These are phyloP conservation scores for Amaurobius ferox DNA, from an alignment of 2,888 invertebrate species.

Conservation along the genomic window DNA sequence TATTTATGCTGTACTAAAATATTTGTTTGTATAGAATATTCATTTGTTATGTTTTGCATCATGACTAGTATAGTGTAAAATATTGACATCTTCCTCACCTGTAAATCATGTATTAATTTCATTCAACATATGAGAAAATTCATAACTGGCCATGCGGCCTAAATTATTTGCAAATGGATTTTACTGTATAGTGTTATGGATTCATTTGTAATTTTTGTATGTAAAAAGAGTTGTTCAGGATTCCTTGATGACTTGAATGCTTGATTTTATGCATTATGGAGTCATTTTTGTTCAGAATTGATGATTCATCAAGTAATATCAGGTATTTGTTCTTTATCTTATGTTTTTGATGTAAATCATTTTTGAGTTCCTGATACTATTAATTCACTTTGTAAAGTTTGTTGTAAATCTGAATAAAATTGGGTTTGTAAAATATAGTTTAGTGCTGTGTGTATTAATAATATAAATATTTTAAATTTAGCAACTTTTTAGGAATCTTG, in stretches of 20 bases:
- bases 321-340: conserved; percentile 48
- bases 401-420: conserved; percentile 70
- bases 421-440: conserved; percentile 50
- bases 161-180: conserved; percentile 50
- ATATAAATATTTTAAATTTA: conserved; percentile 3
- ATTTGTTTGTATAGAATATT: conserved; percentile 66
- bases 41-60: conserved; percentile 69
- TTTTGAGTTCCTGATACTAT: conserved; percentile 65
- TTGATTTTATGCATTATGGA: not conserved
- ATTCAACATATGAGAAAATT: conserved; percentile 32
- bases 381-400: conserved; percentile 58
- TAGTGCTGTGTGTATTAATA: not conserved
- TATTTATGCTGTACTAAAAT: conserved; percentile 45
- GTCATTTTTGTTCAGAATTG: conserved; percentile 27
- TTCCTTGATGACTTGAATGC: not conserved
- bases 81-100: conserved; percentile 27
- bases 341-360: conserved; percentile 42
- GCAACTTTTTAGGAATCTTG: no score
- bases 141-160: conserved; percentile 33
- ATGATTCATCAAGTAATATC: conserved; percentile 34
- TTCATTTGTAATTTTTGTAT: conserved; percentile 67
- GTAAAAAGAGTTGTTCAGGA: conserved; percentile 9
- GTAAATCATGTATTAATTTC: conserved; percentile 35
- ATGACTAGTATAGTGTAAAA: conserved; percentile 42
- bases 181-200: conserved; percentile 59